Percentiles rank a stretch among this genome's conserved stretches.
Evolutionary conservation across 2,888 invertebrate species (phyloP).

Genomic region (Oxycera nigricornis): DNA sequence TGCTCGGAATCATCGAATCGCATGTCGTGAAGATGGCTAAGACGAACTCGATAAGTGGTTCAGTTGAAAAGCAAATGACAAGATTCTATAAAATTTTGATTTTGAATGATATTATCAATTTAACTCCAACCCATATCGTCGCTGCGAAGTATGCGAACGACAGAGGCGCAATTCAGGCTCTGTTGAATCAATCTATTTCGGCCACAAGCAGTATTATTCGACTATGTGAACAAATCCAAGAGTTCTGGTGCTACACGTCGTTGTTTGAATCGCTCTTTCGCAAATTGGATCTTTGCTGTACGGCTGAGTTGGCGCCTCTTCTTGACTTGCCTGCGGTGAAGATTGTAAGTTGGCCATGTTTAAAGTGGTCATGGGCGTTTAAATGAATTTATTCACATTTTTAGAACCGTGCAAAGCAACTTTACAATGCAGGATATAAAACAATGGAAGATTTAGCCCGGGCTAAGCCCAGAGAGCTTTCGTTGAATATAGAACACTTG

Average conservation of each 20-base stretch:
- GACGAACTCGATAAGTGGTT: constrained; percentile 69
- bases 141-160: constrained; percentile 75
- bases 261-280: constrained; percentile 77
- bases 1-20: constrained; percentile 80
- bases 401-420: constrained; percentile 79
- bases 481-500: constrained; percentile 73
- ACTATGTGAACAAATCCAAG: constrained; percentile 80
- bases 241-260: constrained; percentile 83
- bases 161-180: constrained; percentile 81
- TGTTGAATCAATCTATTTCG: constrained; percentile 74
- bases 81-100: constrained; percentile 88
- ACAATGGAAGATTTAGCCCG: constrained; percentile 78
- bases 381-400: neutral
- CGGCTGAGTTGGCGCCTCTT: constrained; percentile 78
- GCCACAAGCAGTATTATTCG: constrained; percentile 79
- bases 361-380: neutral
- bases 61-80: constrained; percentile 63
- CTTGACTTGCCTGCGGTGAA: constrained; percentile 90
- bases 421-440: constrained; percentile 83
- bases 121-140: constrained; percentile 70
- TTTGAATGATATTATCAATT: constrained; percentile 79
- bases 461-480: constrained; percentile 70
- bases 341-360: constrained; percentile 65
- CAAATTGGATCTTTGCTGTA: constrained; percentile 81
- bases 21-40: constrained; percentile 73